phyloP scores from a whole-genome alignment of 2,113 vertebrate species.

The Lepus europaeus region DNA sequence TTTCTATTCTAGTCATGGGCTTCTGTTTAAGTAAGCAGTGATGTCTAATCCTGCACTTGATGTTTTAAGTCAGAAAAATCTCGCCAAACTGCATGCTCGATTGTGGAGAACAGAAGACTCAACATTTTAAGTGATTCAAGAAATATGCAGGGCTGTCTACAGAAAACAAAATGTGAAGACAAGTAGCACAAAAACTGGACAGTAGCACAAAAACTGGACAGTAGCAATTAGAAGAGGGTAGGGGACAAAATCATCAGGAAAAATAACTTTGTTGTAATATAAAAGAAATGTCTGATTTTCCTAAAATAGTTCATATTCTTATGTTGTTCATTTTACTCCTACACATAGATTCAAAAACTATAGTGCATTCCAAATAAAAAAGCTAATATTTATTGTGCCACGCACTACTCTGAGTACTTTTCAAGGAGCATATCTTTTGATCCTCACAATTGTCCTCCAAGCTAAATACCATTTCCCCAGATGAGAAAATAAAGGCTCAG shows the following conservation, averaged over 20 bases:
- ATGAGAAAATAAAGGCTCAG: neutral
- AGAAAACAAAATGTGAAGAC: slow-evolving; percentile 47
- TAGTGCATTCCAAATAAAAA: slow-evolving; percentile 26
- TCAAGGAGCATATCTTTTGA: neutral
- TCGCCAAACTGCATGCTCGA: neutral
- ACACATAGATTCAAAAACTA: neutral
- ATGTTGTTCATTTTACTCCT: slow-evolving; percentile 5
- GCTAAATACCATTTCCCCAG: neutral
- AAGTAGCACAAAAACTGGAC: neutral
- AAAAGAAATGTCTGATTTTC: neutral
- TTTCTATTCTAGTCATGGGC: neutral
- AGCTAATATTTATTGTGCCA: neutral
- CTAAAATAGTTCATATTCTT: slow-evolving; percentile 11
- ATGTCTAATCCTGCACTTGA: neutral
- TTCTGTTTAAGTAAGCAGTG: neutral
- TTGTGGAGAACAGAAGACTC: neutral
- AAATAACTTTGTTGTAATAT: neutral
- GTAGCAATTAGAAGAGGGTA: neutral
- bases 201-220: neutral
- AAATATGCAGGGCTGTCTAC: neutral
- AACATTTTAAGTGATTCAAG: slow-evolving; percentile 1
- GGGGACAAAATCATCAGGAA: neutral
- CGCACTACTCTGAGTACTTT: slow-evolving; percentile 8
- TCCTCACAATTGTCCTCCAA: neutral
- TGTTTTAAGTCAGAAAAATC: slow-evolving; percentile 1